phyloP scores from a whole-genome alignment of 2,113 vertebrate genomes.

The Nothobranchius kuhntae region DNA sequence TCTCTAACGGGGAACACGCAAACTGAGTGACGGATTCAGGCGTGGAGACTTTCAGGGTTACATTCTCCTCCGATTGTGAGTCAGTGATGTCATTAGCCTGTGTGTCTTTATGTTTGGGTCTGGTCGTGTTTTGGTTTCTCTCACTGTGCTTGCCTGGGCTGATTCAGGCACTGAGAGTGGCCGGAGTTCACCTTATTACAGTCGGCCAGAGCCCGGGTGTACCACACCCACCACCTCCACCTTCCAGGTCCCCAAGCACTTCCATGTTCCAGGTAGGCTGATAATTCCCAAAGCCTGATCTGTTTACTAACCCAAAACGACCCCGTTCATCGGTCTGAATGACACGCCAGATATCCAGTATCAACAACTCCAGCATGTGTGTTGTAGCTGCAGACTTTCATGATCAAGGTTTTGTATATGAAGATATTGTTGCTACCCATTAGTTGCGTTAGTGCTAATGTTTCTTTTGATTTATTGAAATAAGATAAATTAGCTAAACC shows the following conservation, averaged over 20 bases:
- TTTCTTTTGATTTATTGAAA: too few relatives aligned
- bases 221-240: constrained; percentile 85
- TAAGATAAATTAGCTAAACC: too few relatives aligned
- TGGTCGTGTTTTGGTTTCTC: constrained; percentile 67
- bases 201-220: constrained; percentile 91
- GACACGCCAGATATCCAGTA: too few relatives aligned
- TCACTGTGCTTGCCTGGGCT: constrained; percentile 80
- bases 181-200: constrained; percentile 94
- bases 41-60: neutral
- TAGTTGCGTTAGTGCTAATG: too few relatives aligned
- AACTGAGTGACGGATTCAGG: neutral
- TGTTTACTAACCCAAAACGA: constrained; percentile 17
- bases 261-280: constrained; percentile 97
- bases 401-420: too few relatives aligned
- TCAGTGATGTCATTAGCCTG: constrained; percentile 25
- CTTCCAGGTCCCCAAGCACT: constrained; percentile 93
- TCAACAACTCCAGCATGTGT: too few relatives aligned
- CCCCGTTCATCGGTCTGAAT: too few relatives aligned
- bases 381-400: too few relatives aligned
- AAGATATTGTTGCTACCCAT: too few relatives aligned
- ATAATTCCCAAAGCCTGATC: constrained; percentile 20
- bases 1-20: neutral
- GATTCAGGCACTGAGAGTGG: constrained; percentile 91
- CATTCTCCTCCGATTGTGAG: constrained; percentile 1
- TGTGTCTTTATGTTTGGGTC: constrained; percentile 41